Conservation (phyloP, 2,888 invertebrate species). For the Eustalomyia histrio region DNA sequence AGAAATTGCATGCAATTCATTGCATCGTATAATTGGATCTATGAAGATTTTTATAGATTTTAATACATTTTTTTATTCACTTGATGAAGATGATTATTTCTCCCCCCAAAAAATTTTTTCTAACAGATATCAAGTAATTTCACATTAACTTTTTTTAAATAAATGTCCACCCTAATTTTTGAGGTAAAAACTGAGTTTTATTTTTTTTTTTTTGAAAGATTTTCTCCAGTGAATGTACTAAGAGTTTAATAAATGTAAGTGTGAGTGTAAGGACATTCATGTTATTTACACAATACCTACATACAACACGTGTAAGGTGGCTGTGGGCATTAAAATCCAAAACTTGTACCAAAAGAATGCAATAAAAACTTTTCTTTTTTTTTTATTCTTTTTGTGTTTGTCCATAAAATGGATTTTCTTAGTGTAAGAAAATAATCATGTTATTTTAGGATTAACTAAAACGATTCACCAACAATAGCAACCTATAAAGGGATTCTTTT, state of each 20-base stretch:
- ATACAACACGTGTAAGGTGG: neutral
- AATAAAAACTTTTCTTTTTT: conserved; percentile 6
- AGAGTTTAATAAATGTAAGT: neutral
- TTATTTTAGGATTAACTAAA: neutral
- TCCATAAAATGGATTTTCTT: neutral
- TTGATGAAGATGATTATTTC: no score
- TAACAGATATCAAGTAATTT: no score
- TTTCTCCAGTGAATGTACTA: neutral
- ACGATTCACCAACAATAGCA: neutral
- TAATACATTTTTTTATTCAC: no score
- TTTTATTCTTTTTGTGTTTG: no score
- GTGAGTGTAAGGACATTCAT: neutral
- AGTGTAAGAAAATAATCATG: neutral
- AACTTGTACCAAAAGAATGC: neutral
- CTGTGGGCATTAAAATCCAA: neutral
- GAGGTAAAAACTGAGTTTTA: neutral
- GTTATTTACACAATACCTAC: neutral
- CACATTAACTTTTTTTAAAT: neutral
- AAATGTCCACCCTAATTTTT: neutral
- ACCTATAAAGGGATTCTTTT: neutral
- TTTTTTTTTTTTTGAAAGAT: neutral
- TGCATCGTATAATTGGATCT: no score
- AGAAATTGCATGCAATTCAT: no score
- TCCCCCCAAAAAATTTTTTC: no score
- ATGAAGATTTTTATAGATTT: no score